A percentile compares a stretch with the other conserved stretches of the same genome.
phyloP scores from a whole-genome alignment of 2,888 invertebrate species.

The Tryphoninae sp. region DNA sequence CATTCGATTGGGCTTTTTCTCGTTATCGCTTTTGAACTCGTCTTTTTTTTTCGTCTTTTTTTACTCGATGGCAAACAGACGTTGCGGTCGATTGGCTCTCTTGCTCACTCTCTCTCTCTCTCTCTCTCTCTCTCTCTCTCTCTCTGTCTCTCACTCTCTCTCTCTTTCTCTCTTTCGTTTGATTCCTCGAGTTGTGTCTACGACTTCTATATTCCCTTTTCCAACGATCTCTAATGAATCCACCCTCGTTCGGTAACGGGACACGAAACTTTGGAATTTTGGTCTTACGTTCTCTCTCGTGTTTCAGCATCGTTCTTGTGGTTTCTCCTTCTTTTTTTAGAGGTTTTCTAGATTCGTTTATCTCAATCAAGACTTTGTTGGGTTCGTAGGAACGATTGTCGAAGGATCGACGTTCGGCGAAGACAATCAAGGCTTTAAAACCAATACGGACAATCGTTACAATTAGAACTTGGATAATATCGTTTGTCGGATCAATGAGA shows the following conservation, averaged over 20 bases:
- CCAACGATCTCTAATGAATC: slow-evolving; percentile 52
- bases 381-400: not conserved
- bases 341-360: not conserved
- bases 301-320: not conserved
- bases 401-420: not conserved
- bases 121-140: slow-evolving; percentile 25
- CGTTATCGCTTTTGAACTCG: not conserved
- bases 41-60: slow-evolving; percentile 39
- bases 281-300: slow-evolving; percentile 8
- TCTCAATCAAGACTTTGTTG: slow-evolving; percentile 5
- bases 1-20: slow-evolving; percentile 14
- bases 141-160: slow-evolving; percentile 37
- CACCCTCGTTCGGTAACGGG: not conserved
- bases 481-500: too few relatives aligned
- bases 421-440: not conserved
- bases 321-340: not conserved
- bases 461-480: too few relatives aligned
- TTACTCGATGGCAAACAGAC: slow-evolving; percentile 24
- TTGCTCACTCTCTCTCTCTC: slow-evolving; percentile 14
- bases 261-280: slow-evolving; percentile 50
- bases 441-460: too few relatives aligned
- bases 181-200: not conserved
- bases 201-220: slow-evolving; percentile 44
- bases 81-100: slow-evolving; percentile 53
- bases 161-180: slow-evolving; percentile 15